These are phyloP conservation scores for Nyleta sp. DNA, from an alignment of 2,888 invertebrate species.

Conservation along the genomic window DNA sequence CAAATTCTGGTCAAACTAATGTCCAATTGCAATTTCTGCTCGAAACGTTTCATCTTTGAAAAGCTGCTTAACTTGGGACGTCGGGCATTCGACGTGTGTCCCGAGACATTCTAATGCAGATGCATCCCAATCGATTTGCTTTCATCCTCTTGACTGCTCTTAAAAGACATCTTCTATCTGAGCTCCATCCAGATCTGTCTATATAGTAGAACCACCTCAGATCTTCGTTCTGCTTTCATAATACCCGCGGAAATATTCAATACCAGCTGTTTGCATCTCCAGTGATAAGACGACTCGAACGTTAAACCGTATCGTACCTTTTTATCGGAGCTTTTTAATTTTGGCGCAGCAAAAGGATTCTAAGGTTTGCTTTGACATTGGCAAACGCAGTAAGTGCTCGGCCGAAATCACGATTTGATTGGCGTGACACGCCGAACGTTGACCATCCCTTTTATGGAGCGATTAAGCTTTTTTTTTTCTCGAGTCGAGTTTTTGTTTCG, in stretches of 20 bases:
- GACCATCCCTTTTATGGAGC: conserved; percentile 29
- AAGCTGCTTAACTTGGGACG: conserved; percentile 8
- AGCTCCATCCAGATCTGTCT: conserved; percentile 39
- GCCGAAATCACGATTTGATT: conserved; percentile 41
- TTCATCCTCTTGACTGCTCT: conserved; percentile 36
- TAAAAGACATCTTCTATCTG: conserved; percentile 47
- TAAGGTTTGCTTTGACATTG: conserved; percentile 34
- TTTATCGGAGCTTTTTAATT: conserved; percentile 46
- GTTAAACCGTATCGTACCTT: conserved; percentile 45
- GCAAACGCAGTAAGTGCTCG: conserved; percentile 37
- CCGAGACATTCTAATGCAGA: conserved; percentile 42
- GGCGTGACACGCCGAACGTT: conserved; percentile 27
- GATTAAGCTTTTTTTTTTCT: conserved; percentile 27
- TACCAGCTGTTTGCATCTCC: conserved; percentile 39
- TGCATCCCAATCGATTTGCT: conserved; percentile 32
- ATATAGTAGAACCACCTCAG: conserved; percentile 12
- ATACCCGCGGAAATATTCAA: conserved; percentile 49
- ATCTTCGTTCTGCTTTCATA: conserved; percentile 36
- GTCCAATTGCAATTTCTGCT: conserved; percentile 6
- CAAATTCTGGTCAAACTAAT: too few relatives aligned
- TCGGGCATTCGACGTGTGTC: conserved; percentile 2
- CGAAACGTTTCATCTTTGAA: conserved; percentile 26
- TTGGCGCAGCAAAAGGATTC: conserved; percentile 25
- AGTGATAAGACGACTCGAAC: conserved; percentile 29
- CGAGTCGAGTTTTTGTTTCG: conserved; percentile 29